Evolutionary conservation across 1,140 invertebrate genomes (phyloP).

Genomic region (Dendroctonus valens): DNA sequence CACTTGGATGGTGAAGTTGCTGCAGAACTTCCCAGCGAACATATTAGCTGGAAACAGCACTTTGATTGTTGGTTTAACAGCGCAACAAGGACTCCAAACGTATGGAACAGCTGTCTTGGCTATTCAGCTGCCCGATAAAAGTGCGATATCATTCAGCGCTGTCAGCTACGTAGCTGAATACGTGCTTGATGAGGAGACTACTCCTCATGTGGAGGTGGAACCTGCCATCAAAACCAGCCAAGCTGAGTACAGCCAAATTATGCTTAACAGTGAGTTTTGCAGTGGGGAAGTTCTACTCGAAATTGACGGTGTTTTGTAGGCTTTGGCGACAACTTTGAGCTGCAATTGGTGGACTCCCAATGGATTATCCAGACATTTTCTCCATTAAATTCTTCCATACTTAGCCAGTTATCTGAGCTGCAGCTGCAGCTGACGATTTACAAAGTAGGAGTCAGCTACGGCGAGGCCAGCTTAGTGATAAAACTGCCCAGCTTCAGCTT

Average conservation of each 20-base stretch:
- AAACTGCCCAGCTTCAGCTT: slow-evolving; percentile 11
- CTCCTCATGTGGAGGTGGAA: too few species aligned
- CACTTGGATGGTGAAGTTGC: not conserved
- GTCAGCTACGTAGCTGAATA: too few species aligned
- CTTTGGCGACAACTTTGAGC: not conserved
- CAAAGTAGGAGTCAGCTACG: slow-evolving; percentile 12
- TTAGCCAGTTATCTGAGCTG: slow-evolving; percentile 15
- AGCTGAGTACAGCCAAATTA: too few species aligned
- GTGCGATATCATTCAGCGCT: too few species aligned
- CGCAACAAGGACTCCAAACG: not conserved
- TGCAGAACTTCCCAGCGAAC: slow-evolving; percentile 4
- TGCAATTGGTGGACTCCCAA: not conserved
- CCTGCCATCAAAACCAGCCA: too few species aligned
- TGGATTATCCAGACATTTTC: too few species aligned
- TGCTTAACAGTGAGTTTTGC: too few species aligned
- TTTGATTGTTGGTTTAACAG: slow-evolving; percentile 12
- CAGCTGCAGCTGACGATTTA: not conserved
- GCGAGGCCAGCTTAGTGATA: slow-evolving; percentile 14
- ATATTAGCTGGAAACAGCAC: not conserved
- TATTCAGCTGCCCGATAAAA: too few species aligned
- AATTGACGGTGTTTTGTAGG: not conserved
- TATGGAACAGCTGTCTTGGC: too few species aligned
- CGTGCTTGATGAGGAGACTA: too few species aligned
- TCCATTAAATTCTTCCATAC: slow-evolving; percentile 5
- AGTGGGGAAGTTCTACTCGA: too few species aligned